phyloP scores from a whole-genome alignment of 2,888 invertebrate genomes.

The Himalopsyche kuldschensis region DNA sequence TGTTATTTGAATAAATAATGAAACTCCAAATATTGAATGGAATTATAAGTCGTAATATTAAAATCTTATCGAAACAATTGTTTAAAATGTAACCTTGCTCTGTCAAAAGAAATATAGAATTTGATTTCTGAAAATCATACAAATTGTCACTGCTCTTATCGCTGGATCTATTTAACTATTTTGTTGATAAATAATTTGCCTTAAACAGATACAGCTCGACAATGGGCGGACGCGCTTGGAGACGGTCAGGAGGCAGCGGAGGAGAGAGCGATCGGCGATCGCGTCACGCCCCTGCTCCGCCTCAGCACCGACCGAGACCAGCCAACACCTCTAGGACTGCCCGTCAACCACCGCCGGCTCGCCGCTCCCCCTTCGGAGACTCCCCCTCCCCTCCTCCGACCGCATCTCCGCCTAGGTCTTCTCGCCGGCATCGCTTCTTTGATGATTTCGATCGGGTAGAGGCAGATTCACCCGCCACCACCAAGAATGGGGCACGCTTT shows the following conservation, averaged over 20 bases:
- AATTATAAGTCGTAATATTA: too few species aligned
- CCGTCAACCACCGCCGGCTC: constrained; percentile 14
- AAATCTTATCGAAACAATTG: too few species aligned
- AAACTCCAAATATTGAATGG: too few species aligned
- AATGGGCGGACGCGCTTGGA: constrained; percentile 49
- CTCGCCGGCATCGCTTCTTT: constrained; percentile 39
- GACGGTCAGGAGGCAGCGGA: constrained; percentile 54
- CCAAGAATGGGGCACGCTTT: constrained; percentile 44
- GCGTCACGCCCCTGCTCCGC: constrained; percentile 39
- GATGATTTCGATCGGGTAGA: constrained; percentile 37
- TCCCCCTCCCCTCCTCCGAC: constrained; percentile 41
- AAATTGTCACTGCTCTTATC: background rate
- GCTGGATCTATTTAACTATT: background rate
- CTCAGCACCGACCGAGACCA: constrained; percentile 41
- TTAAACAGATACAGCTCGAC: constrained; percentile 51
- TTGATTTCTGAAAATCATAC: background rate
- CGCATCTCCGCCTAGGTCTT: constrained; percentile 40
- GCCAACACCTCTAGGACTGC: constrained; percentile 39
- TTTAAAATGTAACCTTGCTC: too few species aligned
- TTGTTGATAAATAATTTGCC: background rate
- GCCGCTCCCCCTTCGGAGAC: constrained; percentile 37
- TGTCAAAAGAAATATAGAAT: too few species aligned
- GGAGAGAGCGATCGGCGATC: constrained; percentile 44
- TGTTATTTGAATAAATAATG: too few species aligned
- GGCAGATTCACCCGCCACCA: constrained; percentile 32